Evolutionary conservation across 2,888 invertebrate species (phyloP).

Genomic region (Loripinus fragilis): DNA sequence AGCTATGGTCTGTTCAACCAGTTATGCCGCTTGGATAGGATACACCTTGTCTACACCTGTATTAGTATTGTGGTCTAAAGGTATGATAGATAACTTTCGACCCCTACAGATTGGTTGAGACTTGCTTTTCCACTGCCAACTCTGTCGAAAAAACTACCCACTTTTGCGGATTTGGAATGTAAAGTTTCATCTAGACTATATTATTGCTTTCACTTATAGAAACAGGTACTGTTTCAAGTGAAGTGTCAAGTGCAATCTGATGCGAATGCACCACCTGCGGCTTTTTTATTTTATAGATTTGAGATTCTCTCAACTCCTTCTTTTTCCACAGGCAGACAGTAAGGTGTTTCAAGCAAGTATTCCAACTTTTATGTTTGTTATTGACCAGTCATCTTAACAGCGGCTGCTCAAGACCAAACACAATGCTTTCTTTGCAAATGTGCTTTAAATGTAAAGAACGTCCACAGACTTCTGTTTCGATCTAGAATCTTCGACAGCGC

Average conservation of each 20-base stretch:
- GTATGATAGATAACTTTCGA: neutral
- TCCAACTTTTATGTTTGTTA: slow-evolving; percentile 27
- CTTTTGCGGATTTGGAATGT: slow-evolving; percentile 13
- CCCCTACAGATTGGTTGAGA: neutral
- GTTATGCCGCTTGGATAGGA: neutral
- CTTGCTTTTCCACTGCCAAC: neutral
- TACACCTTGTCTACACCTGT: neutral
- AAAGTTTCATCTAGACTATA: slow-evolving; percentile 14
- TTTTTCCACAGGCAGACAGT: slow-evolving; percentile 23
- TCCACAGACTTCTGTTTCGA: neutral
- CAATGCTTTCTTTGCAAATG: slow-evolving; percentile 32
- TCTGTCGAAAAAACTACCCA: slow-evolving; percentile 22
- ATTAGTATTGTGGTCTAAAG: neutral
- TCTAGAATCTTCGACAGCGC: neutral
- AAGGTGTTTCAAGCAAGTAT: slow-evolving; percentile 24
- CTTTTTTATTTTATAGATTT: slow-evolving; percentile 24
- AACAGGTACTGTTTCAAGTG: slow-evolving; percentile 9
- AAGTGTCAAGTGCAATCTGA: slow-evolving; percentile 6
- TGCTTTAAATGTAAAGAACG: slow-evolving; percentile 27
- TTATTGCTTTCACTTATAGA: slow-evolving; percentile 6
- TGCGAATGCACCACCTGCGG: slow-evolving; percentile 10
- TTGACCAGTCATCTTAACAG: slow-evolving; percentile 30
- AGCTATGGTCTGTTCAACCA: neutral
- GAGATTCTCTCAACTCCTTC: slow-evolving; percentile 23
- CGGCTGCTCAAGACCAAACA: slow-evolving; percentile 21